Conservation (phyloP, 2,113 vertebrate species). For the Columba livia region DNA sequence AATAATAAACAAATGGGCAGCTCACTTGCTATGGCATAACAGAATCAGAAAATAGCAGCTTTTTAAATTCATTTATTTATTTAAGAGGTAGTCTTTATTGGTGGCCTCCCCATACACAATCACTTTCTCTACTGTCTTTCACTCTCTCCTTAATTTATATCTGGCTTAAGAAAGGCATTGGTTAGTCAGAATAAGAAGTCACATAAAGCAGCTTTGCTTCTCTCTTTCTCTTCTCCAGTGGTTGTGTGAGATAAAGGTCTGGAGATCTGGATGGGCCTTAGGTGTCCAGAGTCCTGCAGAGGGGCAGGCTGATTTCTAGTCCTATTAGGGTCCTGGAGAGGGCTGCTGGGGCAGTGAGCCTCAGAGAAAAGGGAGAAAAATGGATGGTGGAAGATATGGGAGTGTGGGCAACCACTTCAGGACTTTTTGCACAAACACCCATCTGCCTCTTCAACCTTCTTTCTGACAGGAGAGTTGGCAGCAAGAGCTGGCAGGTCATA, state of each 20-base stretch:
- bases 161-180: neutral
- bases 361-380: neutral
- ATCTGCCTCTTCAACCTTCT: neutral
- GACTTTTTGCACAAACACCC: too few species aligned
- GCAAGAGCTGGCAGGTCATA: neutral
- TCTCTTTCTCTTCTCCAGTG: neutral
- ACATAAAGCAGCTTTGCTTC: neutral
- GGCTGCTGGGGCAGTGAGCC: accelerated
- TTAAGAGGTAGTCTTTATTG: neutral
- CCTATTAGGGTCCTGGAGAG: neutral
- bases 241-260: neutral
- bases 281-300: accelerated
- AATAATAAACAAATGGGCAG: neutral
- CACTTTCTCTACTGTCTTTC: neutral
- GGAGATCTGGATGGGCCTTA: neutral
- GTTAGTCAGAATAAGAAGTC: neutral
- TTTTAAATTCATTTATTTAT: neutral
- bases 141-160: neutral
- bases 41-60: neutral
- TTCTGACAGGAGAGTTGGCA: neutral
- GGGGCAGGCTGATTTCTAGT: neutral
- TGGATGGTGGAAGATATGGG: neutral
- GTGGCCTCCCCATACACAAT: neutral
- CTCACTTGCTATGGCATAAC: neutral
- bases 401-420: neutral